Evolutionary conservation across 2,888 invertebrate species (phyloP), one percentile per base, ranked within the genome.

Genomic region (Drosophila fulvimacula): DNA sequence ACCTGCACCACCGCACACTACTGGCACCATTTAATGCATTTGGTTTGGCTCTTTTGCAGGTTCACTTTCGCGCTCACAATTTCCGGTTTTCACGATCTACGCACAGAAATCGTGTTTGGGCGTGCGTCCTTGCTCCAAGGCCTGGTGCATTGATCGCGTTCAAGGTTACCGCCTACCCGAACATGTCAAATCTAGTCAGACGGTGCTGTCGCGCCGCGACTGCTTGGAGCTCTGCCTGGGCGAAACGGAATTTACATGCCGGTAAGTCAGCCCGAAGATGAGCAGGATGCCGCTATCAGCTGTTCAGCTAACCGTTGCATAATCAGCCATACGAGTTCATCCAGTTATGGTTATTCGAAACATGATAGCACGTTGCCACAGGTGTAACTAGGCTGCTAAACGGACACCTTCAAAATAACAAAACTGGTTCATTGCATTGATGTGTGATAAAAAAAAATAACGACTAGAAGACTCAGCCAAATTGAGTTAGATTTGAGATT

Each of bases 31-130:
- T 75, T 79, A 68, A 53, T 46, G 46, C 53, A 49, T 65, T 67
- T 70, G 44, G 17, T 39, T 59, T 55, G 32, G 19, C 46, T 39
- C 36, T 44, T 53, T 73, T 61, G 67, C 95, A 97, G 98, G 97
- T 93, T 97, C 98, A 68, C 94, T 98, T 92, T 96, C 97, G 79
- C 96, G 96, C 92, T 98, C 98, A 44, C 98, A 98, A 93, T 98
- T 97, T 93, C 98, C 98, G 63, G 98, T 98, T 87, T 98, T 98
- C 94, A 98, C 98, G 78, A 97, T 98, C 93, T 98, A 98, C 95
- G 98, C 98, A 82, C 98, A 98, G 94, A 98, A 98, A 94, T 97
- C 96, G 90, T 98, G 98, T 92, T 94, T 98, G 90, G 96, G 96
- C 69, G 96, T 97, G 90, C 95, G 96, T 91, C 97, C 97, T 75